Conservation (phyloP, 1,140 invertebrate species). For the Drosophila takahashii region DNA sequence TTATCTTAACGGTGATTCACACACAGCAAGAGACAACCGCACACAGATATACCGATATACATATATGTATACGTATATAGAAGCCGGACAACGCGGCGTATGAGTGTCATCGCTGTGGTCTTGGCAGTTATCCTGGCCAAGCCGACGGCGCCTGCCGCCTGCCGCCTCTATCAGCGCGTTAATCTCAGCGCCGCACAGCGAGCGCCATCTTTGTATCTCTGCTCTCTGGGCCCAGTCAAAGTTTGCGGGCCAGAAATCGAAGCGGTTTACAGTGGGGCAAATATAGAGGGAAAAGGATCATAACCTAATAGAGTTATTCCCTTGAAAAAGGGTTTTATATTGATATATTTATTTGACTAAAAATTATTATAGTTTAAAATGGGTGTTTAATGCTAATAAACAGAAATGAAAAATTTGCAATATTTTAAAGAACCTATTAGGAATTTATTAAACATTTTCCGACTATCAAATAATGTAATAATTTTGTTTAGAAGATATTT, state of each 20-base stretch:
- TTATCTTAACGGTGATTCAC: conserved; percentile 77
- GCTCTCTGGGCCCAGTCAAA: conserved; percentile 44
- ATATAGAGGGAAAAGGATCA: neutral
- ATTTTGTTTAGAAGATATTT: no score
- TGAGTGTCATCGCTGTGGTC: conserved; percentile 65
- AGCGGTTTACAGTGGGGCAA: conserved; percentile 31
- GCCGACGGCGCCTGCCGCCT: conserved; percentile 70
- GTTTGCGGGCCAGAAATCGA: conserved; percentile 46
- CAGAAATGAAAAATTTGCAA: no score
- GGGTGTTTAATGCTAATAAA: no score
- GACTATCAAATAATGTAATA: no score
- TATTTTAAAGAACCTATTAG: no score
- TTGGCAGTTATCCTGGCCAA: conserved; percentile 44
- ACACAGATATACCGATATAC: conserved; percentile 4
- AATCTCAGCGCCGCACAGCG: conserved; percentile 63
- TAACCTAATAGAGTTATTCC: neutral
- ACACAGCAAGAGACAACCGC: conserved; percentile 33
- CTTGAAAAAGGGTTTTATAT: neutral
- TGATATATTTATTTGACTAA: no score
- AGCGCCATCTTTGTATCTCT: conserved; percentile 69
- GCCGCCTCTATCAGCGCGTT: conserved; percentile 74
- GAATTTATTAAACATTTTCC: no score
- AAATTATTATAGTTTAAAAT: no score
- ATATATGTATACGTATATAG: neutral
- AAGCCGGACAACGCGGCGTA: conserved; percentile 60